Evolutionary conservation across 2,113 vertebrate genomes (phyloP).

Genomic region (Microcebus ravelobensis): DNA sequence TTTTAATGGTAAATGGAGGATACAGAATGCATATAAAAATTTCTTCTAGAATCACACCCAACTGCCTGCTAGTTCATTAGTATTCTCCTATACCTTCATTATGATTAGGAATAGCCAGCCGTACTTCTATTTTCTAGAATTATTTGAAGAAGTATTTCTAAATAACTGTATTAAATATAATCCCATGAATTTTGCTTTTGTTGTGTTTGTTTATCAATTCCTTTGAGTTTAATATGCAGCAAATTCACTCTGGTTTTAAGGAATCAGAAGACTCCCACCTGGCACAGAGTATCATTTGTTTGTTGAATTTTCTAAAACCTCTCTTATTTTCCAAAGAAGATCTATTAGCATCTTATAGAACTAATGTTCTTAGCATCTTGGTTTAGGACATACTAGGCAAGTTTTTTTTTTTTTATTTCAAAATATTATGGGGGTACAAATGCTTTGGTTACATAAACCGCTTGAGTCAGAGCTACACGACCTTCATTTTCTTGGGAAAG

Average conservation of each 20-base stretch:
- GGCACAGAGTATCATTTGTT: neutral
- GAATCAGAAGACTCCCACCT: neutral
- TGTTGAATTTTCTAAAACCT: neutral
- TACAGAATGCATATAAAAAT: neutral
- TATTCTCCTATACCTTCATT: neutral
- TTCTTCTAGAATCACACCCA: neutral
- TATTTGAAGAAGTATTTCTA: neutral
- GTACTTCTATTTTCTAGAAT: neutral
- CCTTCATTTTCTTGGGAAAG: neutral
- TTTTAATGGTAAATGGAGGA: neutral
- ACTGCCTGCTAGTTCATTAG: neutral
- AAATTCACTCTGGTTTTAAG: neutral
- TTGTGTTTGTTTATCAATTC: neutral
- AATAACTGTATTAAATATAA: neutral
- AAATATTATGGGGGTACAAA: no score
- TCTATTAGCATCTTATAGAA: neutral
- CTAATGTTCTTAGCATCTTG: neutral
- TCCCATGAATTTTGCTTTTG: neutral
- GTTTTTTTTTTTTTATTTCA: no score
- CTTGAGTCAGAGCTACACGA: neutral
- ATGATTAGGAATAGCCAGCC: neutral
- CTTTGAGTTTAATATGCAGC: neutral
- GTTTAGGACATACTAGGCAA: neutral
- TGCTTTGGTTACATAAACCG: no score
- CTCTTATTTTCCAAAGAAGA: neutral